phyloP scores from a whole-genome alignment of 1,140 invertebrate species.

The Holotrichia oblita region DNA sequence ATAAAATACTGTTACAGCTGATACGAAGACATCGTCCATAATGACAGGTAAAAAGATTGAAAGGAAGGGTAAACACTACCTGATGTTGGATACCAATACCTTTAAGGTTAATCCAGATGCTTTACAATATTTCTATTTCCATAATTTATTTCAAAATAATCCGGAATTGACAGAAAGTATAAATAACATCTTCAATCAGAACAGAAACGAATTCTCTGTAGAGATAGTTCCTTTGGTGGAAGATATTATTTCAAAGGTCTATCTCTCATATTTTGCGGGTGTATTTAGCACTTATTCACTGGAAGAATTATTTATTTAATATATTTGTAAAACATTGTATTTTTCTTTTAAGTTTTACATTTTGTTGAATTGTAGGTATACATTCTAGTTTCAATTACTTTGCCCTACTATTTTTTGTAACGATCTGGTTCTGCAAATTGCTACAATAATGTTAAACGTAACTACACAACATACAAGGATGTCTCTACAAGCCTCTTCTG shows the following conservation, averaged over 20 bases:
- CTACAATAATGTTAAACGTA: too few relatives aligned
- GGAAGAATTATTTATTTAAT: constrained; percentile 8
- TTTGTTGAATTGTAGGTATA: too few relatives aligned
- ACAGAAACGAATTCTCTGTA: neutral
- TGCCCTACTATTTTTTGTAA: too few relatives aligned
- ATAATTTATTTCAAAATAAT: neutral
- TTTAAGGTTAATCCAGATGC: neutral
- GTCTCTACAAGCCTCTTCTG: too few relatives aligned
- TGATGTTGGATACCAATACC: neutral
- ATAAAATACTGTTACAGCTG: neutral
- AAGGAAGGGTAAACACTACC: neutral
- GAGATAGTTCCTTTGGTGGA: neutral
- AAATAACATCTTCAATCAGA: neutral
- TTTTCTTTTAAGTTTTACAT: too few relatives aligned
- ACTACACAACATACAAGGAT: too few relatives aligned
- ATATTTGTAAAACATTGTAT: too few relatives aligned
- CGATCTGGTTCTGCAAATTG: too few relatives aligned
- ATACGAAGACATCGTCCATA: neutral
- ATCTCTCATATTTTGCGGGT: neutral
- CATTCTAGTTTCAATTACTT: too few relatives aligned
- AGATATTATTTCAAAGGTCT: neutral
- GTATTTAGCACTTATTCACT: neutral
- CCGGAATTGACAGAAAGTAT: constrained; percentile 8
- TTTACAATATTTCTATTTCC: neutral
- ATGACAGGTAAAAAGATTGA: neutral